Evolutionary conservation across 2,888 invertebrate genomes (phyloP).

Genomic region (Desoria tigrina): DNA sequence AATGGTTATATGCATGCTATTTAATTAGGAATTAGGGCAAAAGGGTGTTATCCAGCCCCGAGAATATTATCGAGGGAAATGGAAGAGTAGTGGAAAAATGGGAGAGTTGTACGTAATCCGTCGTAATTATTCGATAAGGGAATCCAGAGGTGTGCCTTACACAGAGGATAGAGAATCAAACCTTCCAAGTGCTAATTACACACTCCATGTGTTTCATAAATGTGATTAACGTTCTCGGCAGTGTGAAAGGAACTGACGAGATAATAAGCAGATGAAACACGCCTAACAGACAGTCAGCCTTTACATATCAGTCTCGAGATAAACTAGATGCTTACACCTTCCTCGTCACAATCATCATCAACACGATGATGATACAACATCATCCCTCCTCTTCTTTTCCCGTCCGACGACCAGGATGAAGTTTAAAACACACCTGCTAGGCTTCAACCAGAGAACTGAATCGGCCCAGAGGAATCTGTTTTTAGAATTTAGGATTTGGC

Average conservation of each 20-base stretch:
- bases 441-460: neutral
- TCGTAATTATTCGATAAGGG: slow-evolving; percentile 51
- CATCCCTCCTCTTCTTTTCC: slow-evolving; percentile 10
- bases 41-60: too few species aligned
- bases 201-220: slow-evolving; percentile 52
- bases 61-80: too few species aligned
- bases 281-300: slow-evolving; percentile 43
- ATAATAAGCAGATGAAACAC: slow-evolving; percentile 52
- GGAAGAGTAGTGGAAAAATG: too few species aligned
- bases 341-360: slow-evolving; percentile 42
- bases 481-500: slow-evolving; percentile 17
- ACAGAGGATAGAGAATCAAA: slow-evolving; percentile 39
- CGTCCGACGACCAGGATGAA: slow-evolving; percentile 17
- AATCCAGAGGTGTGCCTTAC: slow-evolving; percentile 49
- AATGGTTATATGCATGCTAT: too few species aligned
- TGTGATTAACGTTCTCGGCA: slow-evolving; percentile 51
- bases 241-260: slow-evolving; percentile 49
- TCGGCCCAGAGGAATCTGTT: slow-evolving; percentile 3
- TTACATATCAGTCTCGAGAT: slow-evolving; percentile 31
- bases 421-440: slow-evolving; percentile 17
- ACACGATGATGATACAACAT: too few species aligned
- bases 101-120: slow-evolving; percentile 19
- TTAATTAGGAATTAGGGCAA: too few species aligned
- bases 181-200: slow-evolving; percentile 52
- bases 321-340: slow-evolving; percentile 44